Base-by-base conservation (phyloP, 2,113 vertebrate species). In the Cyprinodon tularosa region DNA sequence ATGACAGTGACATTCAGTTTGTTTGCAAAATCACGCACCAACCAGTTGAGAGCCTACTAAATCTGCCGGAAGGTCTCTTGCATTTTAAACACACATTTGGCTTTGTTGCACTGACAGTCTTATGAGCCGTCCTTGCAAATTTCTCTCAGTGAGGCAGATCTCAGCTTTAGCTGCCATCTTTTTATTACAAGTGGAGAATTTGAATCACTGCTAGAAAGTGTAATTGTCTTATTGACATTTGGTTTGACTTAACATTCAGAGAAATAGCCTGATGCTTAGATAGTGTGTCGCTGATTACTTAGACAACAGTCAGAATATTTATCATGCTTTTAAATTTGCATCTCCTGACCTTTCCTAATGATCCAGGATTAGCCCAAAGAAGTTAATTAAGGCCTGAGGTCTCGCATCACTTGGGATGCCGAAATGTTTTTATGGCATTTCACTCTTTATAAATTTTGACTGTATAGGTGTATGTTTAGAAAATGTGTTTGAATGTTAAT, bases 361-460 rank as follows among this genome's bases (percentile, higher is more conserved):
- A 73, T 57, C 70, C 44, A 47, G 42, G 42, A 61, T 36, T 48
- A 62, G 42, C 20, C 17, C 71, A 20, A 53, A 73, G 37, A 57
- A 73, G 71, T 37, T 73, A 37, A 73, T 73, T 65, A 65, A 65
- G 37, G 62, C 64, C 37, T 14, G 71, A 64, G 45, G 61, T 64
- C 15, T 50, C 17, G 15, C 17, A 40, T 53, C 62, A 53, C 17
- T 44, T 36, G 62, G 62, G 62, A 57, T 42, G 20, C 8, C 1
- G 47, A 65, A 0, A 13, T 10, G 10, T 62, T n/a, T 71, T 11
- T 1, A 47, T 50, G 29, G 29, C 7, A 12, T 20, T 50, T 6
- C 42, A 3, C 36, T 20, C 29, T 36, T 63, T 20, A 53, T 53
- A 53, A 53, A 53, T 20, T 4, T 15, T 1, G 48, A 53, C 7